These are phyloP conservation scores for Aurelia coerulea DNA, from an alignment of 30 jellyfish, hydroid and myxozoan genomes.

Conservation along the genomic window DNA sequence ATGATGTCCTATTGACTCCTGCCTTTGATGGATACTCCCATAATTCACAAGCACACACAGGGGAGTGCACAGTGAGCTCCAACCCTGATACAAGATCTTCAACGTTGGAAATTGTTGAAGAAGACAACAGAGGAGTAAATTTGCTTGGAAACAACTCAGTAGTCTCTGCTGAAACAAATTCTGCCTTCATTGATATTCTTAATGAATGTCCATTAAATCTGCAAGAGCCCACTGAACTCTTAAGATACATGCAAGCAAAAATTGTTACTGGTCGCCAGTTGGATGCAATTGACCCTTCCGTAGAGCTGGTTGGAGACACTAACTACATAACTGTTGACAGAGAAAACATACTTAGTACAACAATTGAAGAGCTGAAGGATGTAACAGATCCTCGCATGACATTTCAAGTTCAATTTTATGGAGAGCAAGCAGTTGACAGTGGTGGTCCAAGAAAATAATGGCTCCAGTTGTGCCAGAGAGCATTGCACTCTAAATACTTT, in stretches of 20 bases:
- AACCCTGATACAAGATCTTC: neutral
- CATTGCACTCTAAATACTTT: too few species aligned
- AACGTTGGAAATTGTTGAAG: too few species aligned
- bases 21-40: neutral
- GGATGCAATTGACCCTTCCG: conserved; percentile 19
- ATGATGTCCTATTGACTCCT: neutral
- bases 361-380: conserved; percentile 40
- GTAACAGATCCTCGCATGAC: conserved; percentile 41
- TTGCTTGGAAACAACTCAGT: too few species aligned
- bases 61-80: conserved; percentile 5
- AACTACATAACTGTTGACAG: conserved; percentile 56
- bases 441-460: conserved; percentile 69
- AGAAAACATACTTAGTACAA: conserved; percentile 17
- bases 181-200: neutral
- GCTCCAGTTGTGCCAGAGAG: too few species aligned
- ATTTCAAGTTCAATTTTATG: conserved; percentile 42
- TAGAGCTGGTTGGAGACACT: conserved; percentile 40
- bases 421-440: conserved; percentile 57
- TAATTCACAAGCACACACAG: neutral
- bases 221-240: conserved; percentile 37
- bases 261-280: conserved; percentile 46
- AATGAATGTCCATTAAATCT: conserved; percentile 1
- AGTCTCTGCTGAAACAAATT: neutral
- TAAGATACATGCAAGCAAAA: conserved; percentile 34
- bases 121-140: too few species aligned